Percentiles rank a stretch among this genome's conserved stretches.
phyloP scores from a whole-genome alignment of 2,797 vertebrate species.

The Pantherophis alleghaniensis region DNA sequence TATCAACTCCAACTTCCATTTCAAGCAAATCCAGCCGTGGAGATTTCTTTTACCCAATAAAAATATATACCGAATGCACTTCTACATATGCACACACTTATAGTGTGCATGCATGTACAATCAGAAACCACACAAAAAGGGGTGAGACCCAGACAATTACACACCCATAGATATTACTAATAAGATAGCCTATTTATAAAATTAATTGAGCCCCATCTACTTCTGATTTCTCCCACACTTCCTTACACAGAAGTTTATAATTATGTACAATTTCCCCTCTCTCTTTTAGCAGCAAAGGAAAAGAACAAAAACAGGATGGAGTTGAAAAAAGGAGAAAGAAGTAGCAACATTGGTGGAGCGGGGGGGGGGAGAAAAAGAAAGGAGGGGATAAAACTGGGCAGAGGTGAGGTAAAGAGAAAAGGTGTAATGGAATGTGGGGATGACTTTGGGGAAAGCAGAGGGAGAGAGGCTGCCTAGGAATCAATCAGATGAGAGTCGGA shows the following conservation, averaged over 20 bases:
- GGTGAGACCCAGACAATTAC: not conserved
- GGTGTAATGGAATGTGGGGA: not conserved
- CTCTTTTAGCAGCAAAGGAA: not conserved
- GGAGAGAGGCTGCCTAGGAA: not conserved
- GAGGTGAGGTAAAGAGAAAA: not conserved
- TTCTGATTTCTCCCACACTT: not conserved
- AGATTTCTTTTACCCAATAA: not conserved
- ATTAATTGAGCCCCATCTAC: not conserved
- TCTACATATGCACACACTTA: not conserved
- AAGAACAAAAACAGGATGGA: not conserved
- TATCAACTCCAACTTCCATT: not conserved
- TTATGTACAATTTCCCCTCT: not conserved
- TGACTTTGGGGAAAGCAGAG: not conserved
- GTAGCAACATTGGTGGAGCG: not conserved
- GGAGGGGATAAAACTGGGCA: not conserved
- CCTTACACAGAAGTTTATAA: not conserved
- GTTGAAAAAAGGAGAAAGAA: not conserved
- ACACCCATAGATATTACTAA: not conserved
- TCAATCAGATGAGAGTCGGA: not conserved
- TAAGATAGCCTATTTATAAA: not conserved
- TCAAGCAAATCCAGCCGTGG: not conserved
- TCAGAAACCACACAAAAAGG: not conserved
- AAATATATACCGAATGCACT: not conserved
- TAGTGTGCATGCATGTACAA: not conserved
- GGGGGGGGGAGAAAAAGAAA: not conserved